Percentiles rank a stretch among this genome's conserved stretches.
phyloP scores from a whole-genome alignment of 2,888 invertebrate species.

The Bellardia pandia region DNA sequence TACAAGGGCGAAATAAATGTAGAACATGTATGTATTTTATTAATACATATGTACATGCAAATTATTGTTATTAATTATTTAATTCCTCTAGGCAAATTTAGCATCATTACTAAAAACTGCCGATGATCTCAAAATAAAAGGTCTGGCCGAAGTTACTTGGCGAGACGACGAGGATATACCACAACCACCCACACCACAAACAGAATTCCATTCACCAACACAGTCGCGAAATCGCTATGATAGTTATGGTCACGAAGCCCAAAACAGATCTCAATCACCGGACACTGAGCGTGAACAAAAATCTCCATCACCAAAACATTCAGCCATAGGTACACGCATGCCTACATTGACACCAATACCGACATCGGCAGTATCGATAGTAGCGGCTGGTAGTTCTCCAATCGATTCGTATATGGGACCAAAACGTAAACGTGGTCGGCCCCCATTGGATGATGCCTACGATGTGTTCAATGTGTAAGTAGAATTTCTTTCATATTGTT shows the following conservation, averaged over 20 bases:
- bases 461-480: slow-evolving; percentile 84
- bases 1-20: slow-evolving; percentile 98
- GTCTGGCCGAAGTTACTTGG: slow-evolving; percentile 95
- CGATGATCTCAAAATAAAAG: slow-evolving; percentile 95
- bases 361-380: slow-evolving; percentile 74
- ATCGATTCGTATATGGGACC: slow-evolving; percentile 82
- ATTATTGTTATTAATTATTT: background rate
- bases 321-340: slow-evolving; percentile 74
- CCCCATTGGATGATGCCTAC: slow-evolving; percentile 87
- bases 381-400: slow-evolving; percentile 74
- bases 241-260: slow-evolving; percentile 64
- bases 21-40: slow-evolving; percentile 90
- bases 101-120: slow-evolving; percentile 95
- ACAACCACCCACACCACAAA: slow-evolving; percentile 78
- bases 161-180: slow-evolving; percentile 86
- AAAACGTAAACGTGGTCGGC: slow-evolving; percentile 88
- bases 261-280: slow-evolving; percentile 69
- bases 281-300: slow-evolving; percentile 67
- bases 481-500: background rate
- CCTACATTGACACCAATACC: slow-evolving; percentile 81
- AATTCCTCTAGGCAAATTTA: slow-evolving; percentile 89
- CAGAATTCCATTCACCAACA: slow-evolving; percentile 80
- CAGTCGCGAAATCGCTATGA: slow-evolving; percentile 76
- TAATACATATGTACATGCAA: background rate
- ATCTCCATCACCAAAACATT: slow-evolving; percentile 67